phyloP scores from a whole-genome alignment of 2,888 invertebrate species.

The Melanophora roralis region DNA sequence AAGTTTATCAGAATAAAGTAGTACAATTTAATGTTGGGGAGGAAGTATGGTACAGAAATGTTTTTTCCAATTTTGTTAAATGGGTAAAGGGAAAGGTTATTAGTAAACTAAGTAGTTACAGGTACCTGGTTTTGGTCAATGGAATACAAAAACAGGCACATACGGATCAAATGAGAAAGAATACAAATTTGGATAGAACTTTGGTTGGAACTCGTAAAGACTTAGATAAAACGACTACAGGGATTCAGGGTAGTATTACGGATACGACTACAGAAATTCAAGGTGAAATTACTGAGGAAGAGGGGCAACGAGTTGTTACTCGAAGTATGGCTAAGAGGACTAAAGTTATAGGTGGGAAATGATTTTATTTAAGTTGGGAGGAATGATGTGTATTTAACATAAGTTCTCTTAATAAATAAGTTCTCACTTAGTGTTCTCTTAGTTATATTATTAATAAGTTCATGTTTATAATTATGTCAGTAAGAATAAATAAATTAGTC shows the following conservation, averaged over 20 bases:
- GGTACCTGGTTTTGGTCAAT: constrained; percentile 19
- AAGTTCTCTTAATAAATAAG: too few relatives aligned
- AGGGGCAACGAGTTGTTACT: not conserved
- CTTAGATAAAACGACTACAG: not conserved
- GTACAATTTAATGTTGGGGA: not conserved
- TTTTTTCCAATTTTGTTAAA: too few relatives aligned
- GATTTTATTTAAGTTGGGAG: not conserved
- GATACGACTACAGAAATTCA: too few relatives aligned
- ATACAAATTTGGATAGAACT: too few relatives aligned
- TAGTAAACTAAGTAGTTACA: constrained; percentile 14
- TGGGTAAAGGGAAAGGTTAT: constrained; percentile 15
- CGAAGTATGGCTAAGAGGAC: not conserved
- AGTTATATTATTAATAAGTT: too few relatives aligned
- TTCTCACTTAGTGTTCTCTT: too few relatives aligned
- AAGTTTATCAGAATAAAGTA: not conserved
- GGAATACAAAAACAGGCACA: not conserved
- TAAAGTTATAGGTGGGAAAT: not conserved
- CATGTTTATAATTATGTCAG: too few relatives aligned
- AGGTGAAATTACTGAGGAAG: not conserved
- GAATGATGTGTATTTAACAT: not conserved
- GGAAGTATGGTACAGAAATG: constrained; percentile 24
- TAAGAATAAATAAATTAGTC: too few relatives aligned
- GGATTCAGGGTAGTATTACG: too few relatives aligned
- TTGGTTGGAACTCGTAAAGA: not conserved
- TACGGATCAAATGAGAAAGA: not conserved